A percentile compares a stretch with the other conserved stretches of the same genome.
These are phyloP conservation scores for Lycophotia porphyrea DNA, from an alignment of 2,888 invertebrate species.

Conservation along the genomic window DNA sequence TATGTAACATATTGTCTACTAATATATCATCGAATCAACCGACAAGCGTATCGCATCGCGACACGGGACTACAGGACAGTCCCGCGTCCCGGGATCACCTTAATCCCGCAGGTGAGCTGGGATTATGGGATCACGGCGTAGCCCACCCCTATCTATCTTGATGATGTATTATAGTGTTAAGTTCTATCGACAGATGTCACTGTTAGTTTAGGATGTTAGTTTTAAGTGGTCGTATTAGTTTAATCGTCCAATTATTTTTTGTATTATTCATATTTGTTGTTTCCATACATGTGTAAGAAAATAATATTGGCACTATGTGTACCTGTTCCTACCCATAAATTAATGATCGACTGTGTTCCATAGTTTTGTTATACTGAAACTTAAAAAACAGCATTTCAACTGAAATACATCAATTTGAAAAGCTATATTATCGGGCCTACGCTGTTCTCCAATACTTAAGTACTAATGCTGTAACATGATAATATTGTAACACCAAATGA, in stretches of 20 bases:
- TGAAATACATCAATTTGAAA: not conserved
- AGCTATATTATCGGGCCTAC: no score
- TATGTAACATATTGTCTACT: conserved; percentile 20
- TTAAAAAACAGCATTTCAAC: not conserved
- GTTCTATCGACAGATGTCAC: conserved; percentile 81
- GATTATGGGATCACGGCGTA: conserved; percentile 75
- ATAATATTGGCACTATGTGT: not conserved
- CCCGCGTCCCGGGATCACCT: conserved; percentile 70
- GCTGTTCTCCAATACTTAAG: no score
- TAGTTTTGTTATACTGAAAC: not conserved
- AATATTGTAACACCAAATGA: no score
- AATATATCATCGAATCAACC: conserved; percentile 66
- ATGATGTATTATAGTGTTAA: conserved; percentile 82
- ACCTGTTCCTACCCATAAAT: not conserved
- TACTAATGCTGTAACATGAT: no score
- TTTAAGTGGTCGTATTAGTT: conserved; percentile 25
- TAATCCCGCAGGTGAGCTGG: conserved; percentile 84
- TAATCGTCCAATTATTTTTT: not conserved
- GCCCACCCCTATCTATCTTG: conserved; percentile 77
- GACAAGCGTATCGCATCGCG: conserved; percentile 62
- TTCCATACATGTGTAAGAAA: not conserved
- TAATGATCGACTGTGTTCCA: not conserved
- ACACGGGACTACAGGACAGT: conserved; percentile 69
- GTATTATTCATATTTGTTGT: not conserved
- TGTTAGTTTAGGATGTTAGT: conserved; percentile 54